Evolutionary conservation across 2,113 vertebrate genomes (phyloP).

Genomic region (Leucoraja erinaceus): DNA sequence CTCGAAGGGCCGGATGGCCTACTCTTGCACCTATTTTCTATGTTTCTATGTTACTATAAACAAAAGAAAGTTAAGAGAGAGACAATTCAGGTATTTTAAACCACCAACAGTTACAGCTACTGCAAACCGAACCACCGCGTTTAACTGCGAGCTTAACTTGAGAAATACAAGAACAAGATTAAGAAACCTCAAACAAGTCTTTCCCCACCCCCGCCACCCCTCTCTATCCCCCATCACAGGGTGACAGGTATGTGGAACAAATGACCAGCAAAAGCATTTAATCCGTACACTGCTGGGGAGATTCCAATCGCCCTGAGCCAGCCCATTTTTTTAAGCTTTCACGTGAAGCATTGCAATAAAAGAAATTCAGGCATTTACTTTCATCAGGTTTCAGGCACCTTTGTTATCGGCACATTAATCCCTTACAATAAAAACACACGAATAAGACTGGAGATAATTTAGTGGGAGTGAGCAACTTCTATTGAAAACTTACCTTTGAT

Average conservation of each 20-base stretch:
- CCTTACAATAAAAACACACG: neutral
- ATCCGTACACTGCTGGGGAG: neutral
- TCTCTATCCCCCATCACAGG: neutral
- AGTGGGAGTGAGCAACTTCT: neutral
- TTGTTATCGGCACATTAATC: neutral
- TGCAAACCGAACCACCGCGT: neutral
- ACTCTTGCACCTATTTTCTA: too few species aligned
- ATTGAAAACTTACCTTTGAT: neutral
- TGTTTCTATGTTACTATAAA: neutral
- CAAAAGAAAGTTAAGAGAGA: neutral
- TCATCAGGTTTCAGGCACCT: neutral
- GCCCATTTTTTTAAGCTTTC: neutral
- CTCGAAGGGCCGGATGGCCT: too few species aligned
- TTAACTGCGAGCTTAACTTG: neutral
- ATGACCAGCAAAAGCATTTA: neutral
- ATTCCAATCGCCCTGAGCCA: neutral
- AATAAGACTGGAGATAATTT: neutral
- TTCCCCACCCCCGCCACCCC: neutral
- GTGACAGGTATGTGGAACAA: neutral
- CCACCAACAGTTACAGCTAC: neutral
- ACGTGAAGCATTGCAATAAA: neutral
- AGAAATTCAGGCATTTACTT: neutral
- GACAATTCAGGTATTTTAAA: neutral
- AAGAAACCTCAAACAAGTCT: neutral
- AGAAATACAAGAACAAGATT: neutral